These are phyloP conservation scores for Romanogobio albipinnatus DNA, from an alignment of 2,113 vertebrate species.

Conservation along the genomic window DNA sequence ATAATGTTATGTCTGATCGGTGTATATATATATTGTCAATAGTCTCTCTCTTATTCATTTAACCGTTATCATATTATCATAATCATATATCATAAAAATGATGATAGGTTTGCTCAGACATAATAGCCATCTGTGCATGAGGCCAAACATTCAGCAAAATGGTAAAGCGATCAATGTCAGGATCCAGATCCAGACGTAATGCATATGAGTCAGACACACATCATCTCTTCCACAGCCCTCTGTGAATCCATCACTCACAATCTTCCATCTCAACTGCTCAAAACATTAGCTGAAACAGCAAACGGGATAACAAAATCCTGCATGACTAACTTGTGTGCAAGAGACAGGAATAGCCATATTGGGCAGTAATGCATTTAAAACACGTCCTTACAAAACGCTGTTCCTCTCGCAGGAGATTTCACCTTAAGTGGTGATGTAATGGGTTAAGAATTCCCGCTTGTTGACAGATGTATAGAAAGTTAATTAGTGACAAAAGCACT, in stretches of 20 bases:
- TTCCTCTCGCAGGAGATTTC: not conserved
- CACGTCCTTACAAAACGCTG: not conserved
- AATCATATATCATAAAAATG: conserved; percentile 7
- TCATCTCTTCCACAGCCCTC: conserved; percentile 8
- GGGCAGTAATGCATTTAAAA: not conserved
- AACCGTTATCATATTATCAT: not conserved
- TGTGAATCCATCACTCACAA: not conserved
- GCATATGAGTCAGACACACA: conserved; percentile 10
- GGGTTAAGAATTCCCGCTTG: conserved; percentile 64
- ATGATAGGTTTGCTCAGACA: not conserved
- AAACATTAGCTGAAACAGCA: not conserved
- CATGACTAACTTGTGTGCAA: not conserved
- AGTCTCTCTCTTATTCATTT: conserved; percentile 10
- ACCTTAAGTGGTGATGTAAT: conserved; percentile 61
- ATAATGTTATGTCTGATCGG: no score
- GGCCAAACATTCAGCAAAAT: not conserved
- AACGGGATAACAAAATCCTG: not conserved
- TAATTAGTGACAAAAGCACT: conserved; percentile 60
- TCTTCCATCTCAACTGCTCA: not conserved
- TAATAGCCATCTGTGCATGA: not conserved
- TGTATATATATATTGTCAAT: not conserved
- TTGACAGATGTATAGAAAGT: conserved; percentile 57
- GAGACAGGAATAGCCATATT: conserved; percentile 6
- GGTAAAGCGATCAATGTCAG: not conserved
- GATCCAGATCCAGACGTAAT: not conserved